Base-by-base conservation (phyloP, 2,888 invertebrate species). In the Drymonia ruficornis region DNA sequence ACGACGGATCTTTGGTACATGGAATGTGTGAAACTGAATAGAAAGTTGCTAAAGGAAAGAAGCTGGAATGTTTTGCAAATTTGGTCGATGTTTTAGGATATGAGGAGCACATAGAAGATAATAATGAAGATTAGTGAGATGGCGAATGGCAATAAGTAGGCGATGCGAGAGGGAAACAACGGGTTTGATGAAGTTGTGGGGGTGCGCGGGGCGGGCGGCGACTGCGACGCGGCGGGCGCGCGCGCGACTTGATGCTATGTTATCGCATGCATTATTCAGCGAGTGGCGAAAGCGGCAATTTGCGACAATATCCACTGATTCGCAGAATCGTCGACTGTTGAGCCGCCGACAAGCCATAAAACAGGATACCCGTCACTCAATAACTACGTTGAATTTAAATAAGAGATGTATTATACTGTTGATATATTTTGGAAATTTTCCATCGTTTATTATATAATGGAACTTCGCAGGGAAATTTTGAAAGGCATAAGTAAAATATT, bases 241-340 rank as follows among this genome's bases (percentile, higher is more conserved):
- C 74, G 78, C 80, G 79, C 81, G 81, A 89, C 87, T 91, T 91
- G 91, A 89, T 86, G 88, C 85, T 88, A 91, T 91, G 89, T 85
- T 90, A 87, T 88, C 89, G 83, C 89, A 91, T 91, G 88, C 87
- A 91, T 91, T 89, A 92, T 92, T 91, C 91, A 92, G 82, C 83
- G 83, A 83, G 85, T 83, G 90, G 91, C 89, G 91, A 92, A 91
- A 92, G 91, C 91, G 87, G 89, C 89, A 89, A 91, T 91, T 91
- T 91, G 91, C 90, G 91, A 90, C 91, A 90, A 88, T 91, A 91
- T 91, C 89, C 91, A 89, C 83, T 77, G 89, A 84, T 91, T 91
- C 91, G 86, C 83, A 83, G 92, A 91, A 91, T 75, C 78, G 82
- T 76, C 81, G 83, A 87, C 84, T 87, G 86, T 84, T 80, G 80